Conservation (phyloP, 2,113 vertebrate species). For the Myxocyprinus asiaticus region DNA sequence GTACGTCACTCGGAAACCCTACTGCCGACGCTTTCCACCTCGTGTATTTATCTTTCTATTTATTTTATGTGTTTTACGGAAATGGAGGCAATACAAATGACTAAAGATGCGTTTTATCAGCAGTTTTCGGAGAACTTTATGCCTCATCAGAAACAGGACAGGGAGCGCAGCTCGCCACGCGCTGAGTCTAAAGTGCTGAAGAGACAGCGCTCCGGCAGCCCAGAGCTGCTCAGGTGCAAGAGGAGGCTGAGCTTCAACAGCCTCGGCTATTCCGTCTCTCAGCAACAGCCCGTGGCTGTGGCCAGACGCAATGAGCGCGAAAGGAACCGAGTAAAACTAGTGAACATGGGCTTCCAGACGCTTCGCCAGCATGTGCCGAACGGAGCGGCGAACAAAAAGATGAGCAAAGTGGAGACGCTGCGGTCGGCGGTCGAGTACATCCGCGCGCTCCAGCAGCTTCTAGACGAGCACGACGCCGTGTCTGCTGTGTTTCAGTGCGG, state of each 20-base stretch:
- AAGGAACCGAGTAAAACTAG: slow-evolving; percentile 83
- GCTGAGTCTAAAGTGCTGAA: slow-evolving; percentile 45
- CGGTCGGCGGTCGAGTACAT: slow-evolving; percentile 87
- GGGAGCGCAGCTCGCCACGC: slow-evolving; percentile 25
- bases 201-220: slow-evolving; percentile 68
- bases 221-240: slow-evolving; percentile 79
- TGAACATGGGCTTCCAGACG: slow-evolving; percentile 86
- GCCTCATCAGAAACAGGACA: slow-evolving; percentile 9
- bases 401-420: slow-evolving; percentile 88
- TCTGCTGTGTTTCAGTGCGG: slow-evolving; percentile 68
- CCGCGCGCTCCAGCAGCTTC: slow-evolving; percentile 80
- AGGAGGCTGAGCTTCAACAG: slow-evolving; percentile 71
- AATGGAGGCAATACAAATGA: slow-evolving; percentile 53
- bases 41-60: not conserved
- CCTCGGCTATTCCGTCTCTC: slow-evolving; percentile 54
- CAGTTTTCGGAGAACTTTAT: slow-evolving; percentile 39
- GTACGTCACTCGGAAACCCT: slow-evolving; percentile 8
- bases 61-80: not conserved
- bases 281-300: slow-evolving; percentile 72
- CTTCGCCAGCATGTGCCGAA: slow-evolving; percentile 84
- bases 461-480: slow-evolving; percentile 79
- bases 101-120: slow-evolving; percentile 37
- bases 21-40: not conserved
- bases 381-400: slow-evolving; percentile 83
- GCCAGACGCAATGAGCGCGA: slow-evolving; percentile 85